Evolutionary conservation across 1,140 invertebrate species (phyloP).

Genomic region (Brachionus sp.): DNA sequence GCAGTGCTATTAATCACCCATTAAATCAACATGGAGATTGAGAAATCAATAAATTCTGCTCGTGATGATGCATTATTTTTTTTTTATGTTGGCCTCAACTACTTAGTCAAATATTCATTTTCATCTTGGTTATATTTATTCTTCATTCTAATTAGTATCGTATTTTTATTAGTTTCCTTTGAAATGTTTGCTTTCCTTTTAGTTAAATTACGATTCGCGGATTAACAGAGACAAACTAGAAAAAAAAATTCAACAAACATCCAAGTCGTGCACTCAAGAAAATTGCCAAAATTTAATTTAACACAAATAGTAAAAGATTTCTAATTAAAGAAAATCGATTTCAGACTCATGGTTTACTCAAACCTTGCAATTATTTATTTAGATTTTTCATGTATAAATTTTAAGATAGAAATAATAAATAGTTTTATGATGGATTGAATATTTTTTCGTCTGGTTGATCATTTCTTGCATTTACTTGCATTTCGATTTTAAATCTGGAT

Average conservation of each 20-base stretch:
- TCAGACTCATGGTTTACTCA: not conserved
- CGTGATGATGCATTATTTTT: not conserved
- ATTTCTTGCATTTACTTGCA: not conserved
- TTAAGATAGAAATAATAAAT: not conserved
- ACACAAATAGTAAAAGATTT: not conserved
- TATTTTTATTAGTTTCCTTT: constrained; percentile 28
- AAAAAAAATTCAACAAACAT: constrained; percentile 4
- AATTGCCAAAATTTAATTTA: constrained; percentile 18
- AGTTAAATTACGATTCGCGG: constrained; percentile 16
- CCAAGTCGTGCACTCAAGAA: not conserved
- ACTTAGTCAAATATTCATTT: not conserved
- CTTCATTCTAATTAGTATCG: constrained; percentile 9
- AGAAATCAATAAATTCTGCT: not conserved
- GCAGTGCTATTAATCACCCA: not conserved
- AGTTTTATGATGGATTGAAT: not conserved
- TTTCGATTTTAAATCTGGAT: not conserved
- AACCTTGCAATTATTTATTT: not conserved
- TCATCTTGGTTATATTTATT: constrained; percentile 29
- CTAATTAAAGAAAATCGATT: constrained; percentile 29
- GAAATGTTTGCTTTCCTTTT: constrained; percentile 16
- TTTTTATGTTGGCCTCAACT: not conserved
- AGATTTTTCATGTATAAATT: not conserved
- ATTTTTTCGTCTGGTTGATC: not conserved
- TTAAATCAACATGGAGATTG: not conserved
- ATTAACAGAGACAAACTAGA: not conserved